These are phyloP conservation scores for Toxotes lorentzi DNA, from an alignment of 2,797 vertebrate genomes.

Conservation along the genomic window DNA sequence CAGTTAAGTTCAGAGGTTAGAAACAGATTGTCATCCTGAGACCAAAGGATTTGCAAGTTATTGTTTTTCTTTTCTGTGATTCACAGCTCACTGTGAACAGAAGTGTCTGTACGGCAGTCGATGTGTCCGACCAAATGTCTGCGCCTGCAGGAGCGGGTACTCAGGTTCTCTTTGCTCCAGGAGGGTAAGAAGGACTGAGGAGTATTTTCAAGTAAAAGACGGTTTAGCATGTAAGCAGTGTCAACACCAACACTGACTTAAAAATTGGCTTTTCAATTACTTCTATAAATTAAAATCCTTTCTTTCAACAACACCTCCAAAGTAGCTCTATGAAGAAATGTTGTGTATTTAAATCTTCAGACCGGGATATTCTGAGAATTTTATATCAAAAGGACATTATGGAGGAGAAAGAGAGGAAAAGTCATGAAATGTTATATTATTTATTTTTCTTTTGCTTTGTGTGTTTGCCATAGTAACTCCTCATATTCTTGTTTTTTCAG, in stretches of 20 bases:
- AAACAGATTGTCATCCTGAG: neutral
- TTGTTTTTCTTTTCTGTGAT: neutral
- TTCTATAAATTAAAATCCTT: too few relatives aligned
- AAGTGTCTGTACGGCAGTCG: conserved; percentile 81
- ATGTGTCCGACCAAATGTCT: conserved; percentile 81
- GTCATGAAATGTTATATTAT: too few relatives aligned
- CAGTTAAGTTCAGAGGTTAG: neutral
- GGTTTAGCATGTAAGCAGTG: neutral
- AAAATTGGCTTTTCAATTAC: neutral
- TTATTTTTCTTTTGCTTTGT: too few relatives aligned
- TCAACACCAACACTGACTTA: neutral
- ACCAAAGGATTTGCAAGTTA: neutral
- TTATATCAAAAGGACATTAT: neutral
- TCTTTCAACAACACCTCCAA: too few relatives aligned
- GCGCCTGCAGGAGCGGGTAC: conserved; percentile 79
- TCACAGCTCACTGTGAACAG: conserved; percentile 80
- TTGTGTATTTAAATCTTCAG: neutral
- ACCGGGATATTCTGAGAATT: neutral
- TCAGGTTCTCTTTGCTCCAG: conserved; percentile 74
- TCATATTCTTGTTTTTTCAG: conserved; percentile 58
- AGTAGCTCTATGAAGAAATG: too few relatives aligned
- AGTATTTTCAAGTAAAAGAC: neutral
- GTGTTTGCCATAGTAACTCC: neutral
- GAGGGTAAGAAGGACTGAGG: conserved; percentile 66
- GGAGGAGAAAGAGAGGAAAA: neutral